Percentiles rank a stretch among this genome's conserved stretches.
Conservation (phyloP, 1,140 invertebrate species). For the Rhyacophila brunnea region DNA sequence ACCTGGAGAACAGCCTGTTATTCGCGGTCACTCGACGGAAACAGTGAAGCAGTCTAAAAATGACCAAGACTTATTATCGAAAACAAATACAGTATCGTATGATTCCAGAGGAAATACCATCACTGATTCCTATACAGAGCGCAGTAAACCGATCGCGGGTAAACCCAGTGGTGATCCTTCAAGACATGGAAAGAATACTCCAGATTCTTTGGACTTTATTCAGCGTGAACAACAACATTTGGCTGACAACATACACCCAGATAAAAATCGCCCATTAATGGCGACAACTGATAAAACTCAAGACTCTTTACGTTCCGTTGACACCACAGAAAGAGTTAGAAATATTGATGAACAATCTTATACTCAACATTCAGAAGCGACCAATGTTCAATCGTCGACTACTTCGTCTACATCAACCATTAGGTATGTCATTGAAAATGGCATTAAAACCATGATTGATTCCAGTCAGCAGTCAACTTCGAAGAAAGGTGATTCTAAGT, state of each 20-base stretch:
- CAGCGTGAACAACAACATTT: too few species aligned
- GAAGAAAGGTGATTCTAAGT: constrained; percentile 7
- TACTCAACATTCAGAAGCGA: neutral
- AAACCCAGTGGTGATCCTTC: too few species aligned
- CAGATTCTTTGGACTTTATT: too few species aligned
- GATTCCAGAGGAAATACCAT: constrained; percentile 22
- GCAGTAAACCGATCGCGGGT: neutral
- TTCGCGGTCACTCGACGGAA: constrained; percentile 26
- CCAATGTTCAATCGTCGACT: neutral
- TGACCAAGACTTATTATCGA: constrained; percentile 27
- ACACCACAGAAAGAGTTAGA: too few species aligned
- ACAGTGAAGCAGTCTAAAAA: constrained; percentile 26
- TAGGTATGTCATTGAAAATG: constrained; percentile 33
- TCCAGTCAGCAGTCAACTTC: constrained; percentile 1
- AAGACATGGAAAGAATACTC: too few species aligned
- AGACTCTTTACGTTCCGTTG: too few species aligned
- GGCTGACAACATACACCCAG: too few species aligned
- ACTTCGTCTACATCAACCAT: constrained; percentile 1
- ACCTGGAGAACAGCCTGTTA: constrained; percentile 42
- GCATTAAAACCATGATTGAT: constrained; percentile 22
- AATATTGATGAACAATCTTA: neutral
- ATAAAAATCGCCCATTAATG: too few species aligned
- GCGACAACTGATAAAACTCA: too few species aligned
- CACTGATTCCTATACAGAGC: neutral
- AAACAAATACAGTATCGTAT: constrained; percentile 25